Evolutionary conservation across 2,888 invertebrate species (phyloP).

Genomic region (Frankliniella fusca): DNA sequence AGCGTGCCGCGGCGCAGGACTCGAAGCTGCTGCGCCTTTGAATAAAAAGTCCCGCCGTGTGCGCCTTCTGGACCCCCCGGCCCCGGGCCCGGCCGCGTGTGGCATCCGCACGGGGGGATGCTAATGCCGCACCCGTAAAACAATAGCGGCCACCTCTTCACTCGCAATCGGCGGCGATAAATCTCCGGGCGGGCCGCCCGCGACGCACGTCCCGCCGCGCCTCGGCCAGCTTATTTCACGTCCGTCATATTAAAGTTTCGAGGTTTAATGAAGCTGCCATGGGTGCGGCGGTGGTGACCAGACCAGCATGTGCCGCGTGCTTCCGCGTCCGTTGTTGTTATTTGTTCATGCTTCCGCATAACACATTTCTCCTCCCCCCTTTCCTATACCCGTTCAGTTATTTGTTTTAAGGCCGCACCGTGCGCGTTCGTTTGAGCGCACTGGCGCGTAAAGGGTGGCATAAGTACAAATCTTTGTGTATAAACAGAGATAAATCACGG

Average conservation of each 20-base stretch:
- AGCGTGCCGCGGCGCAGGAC: neutral
- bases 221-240: neutral
- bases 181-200: neutral
- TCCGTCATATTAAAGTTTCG: neutral
- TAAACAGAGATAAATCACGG: too few relatives aligned
- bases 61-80: neutral
- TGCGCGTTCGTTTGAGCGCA: too few relatives aligned
- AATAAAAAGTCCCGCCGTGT: neutral
- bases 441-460: too few relatives aligned
- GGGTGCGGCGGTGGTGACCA: neutral
- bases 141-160: neutral
- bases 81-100: neutral
- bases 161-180: neutral
- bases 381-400: neutral
- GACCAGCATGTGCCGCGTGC: neutral
- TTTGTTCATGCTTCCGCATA: neutral
- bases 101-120: neutral
- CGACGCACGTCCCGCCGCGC: neutral
- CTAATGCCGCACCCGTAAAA: conserved; percentile 1
- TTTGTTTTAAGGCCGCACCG: too few relatives aligned
- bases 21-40: neutral
- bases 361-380: neutral
- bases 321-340: neutral
- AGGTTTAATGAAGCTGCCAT: neutral
- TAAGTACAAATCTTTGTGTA: too few relatives aligned